Evolutionary conservation across 2,113 vertebrate genomes (phyloP), one percentile per base, ranked within the genome.

Genomic region (Cricetomys ansorgei): DNA sequence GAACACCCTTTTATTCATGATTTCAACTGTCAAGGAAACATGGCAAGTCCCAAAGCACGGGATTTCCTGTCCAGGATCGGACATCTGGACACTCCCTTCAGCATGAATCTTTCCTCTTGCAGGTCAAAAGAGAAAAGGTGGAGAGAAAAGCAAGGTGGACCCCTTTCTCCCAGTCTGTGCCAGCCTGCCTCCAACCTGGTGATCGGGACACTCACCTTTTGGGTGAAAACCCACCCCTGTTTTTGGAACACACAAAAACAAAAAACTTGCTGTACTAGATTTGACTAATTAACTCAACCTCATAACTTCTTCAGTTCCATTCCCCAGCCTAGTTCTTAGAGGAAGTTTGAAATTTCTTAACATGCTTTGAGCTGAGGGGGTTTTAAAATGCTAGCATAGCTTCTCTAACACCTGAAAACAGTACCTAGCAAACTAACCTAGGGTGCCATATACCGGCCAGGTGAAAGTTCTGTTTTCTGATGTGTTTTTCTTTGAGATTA

Each of bases 51-150:
- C 65, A 27, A 81, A 77, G 48, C 16, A 57, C 81, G 37, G 83
- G 95, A 94, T 86, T 91, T 94, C 97, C 93, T 94, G 88, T 72
- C 87, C 80, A 77, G 85, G 34, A 23, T 0, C 48, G 72, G 95
- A 81, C 95, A 69, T 96, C 80, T 29, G 31, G 88, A 84, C 62
- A 79, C 11, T 69, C 97, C 97, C 97, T 97, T 98, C 97, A 98
- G 97, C 95, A 69, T 88, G 94, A 89, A 65, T 98, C 97, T 98
- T 97, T 98, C 97, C 97, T 97, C 97, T 98, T 98, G 73, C 97
- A 98, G 97, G 97, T 98, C 97, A 97, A 97, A 96, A 89, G 96
- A 97, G 97, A 97, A 97, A 98, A 97, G 88, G 70, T 94, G 97
- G 96, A 97, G 95, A 97, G 97, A 97, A 97, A 98, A 97, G 65